Percentiles rank a stretch among this genome's conserved stretches.
These are phyloP conservation scores for Sorex fumeus DNA, from an alignment of 2,113 vertebrate species.

Conservation along the genomic window DNA sequence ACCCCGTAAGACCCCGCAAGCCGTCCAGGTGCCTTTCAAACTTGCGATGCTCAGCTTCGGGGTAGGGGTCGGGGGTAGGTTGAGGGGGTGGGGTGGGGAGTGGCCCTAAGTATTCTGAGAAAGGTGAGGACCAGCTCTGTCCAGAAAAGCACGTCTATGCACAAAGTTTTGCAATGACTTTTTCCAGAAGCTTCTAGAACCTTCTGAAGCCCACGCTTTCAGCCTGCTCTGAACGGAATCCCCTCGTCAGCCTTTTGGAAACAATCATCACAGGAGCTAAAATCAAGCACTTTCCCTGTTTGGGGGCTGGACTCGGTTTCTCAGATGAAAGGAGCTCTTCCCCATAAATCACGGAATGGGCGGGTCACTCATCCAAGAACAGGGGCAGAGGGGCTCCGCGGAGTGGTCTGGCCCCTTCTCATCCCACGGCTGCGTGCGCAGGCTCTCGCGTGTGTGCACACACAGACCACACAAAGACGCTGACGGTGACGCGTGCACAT, in stretches of 20 bases:
- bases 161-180: neutral
- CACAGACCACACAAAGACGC: no score
- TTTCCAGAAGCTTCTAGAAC: neutral
- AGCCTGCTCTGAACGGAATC: neutral
- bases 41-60: neutral
- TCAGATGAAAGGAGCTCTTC: no score
- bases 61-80: neutral
- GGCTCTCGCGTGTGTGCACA: no score
- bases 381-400: neutral
- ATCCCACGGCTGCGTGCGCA: no score
- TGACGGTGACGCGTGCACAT: no score
- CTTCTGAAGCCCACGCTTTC: neutral
- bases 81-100: no score
- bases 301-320: neutral
- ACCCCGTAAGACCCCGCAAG: neutral
- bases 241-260: neutral
- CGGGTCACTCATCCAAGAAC: neutral
- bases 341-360: conserved; percentile 18
- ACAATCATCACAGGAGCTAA: neutral
- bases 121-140: neutral
- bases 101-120: neutral
- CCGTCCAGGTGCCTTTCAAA: accelerated
- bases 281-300: neutral
- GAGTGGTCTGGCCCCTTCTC: neutral
- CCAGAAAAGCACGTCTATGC: neutral